These are phyloP conservation scores for Schizaphis graminum DNA, from an alignment of 2,888 invertebrate genomes.

Conservation along the genomic window DNA sequence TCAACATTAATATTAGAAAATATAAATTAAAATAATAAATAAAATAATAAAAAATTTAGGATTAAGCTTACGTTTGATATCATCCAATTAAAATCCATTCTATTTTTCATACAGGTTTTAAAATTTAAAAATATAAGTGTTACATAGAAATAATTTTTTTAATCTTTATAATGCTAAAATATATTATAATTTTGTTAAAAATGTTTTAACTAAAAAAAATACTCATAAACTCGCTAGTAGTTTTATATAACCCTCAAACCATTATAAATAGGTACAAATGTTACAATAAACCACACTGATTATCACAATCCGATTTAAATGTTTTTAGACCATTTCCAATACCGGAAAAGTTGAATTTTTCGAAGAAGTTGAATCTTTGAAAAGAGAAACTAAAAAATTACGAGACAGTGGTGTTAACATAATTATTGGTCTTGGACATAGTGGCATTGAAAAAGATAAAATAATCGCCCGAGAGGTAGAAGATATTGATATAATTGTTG, in stretches of 20 bases:
- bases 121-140: background rate
- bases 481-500: slow-evolving; percentile 89
- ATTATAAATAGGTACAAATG: background rate
- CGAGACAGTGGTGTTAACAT: slow-evolving; percentile 81
- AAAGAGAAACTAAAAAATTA: slow-evolving; percentile 77
- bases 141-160: background rate
- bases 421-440: slow-evolving; percentile 90
- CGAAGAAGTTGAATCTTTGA: slow-evolving; percentile 81
- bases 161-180: background rate
- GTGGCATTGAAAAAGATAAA: slow-evolving; percentile 84
- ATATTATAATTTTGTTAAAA: background rate
- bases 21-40: too few relatives aligned
- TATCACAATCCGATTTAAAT: background rate
- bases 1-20: too few relatives aligned
- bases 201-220: background rate
- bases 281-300: background rate
- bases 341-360: slow-evolving; percentile 74
- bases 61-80: background rate
- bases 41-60: too few relatives aligned
- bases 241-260: background rate
- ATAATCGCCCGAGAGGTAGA: slow-evolving; percentile 83
- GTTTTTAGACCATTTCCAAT: slow-evolving; percentile 70
- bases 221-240: background rate
- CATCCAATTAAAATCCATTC: background rate
- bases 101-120: background rate